Evolutionary conservation across 2,113 vertebrate species (phyloP).

Genomic region (Labeo rohita): DNA sequence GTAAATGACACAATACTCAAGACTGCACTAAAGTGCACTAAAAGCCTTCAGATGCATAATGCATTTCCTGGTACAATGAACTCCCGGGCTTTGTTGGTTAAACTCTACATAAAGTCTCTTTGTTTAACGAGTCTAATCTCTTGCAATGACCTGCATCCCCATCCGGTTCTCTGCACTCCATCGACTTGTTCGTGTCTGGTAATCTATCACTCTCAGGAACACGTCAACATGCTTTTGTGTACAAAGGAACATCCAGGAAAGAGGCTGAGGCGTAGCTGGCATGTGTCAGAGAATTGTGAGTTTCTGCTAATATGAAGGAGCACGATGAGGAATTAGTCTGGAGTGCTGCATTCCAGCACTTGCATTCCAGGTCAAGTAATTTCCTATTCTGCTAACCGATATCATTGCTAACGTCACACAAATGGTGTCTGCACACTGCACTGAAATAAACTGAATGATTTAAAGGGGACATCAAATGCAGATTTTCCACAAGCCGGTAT

Average conservation of each 20-base stretch:
- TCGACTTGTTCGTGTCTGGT: constrained; percentile 51
- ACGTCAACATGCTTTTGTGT: constrained; percentile 38
- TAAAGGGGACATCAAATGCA: background rate
- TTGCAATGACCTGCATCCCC: constrained; percentile 48
- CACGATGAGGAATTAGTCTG: constrained; percentile 23
- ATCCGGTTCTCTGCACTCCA: constrained; percentile 45
- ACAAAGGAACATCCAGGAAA: constrained; percentile 35
- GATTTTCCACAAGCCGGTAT: too few species aligned
- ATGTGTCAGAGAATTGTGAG: background rate
- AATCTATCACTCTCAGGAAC: constrained; percentile 60
- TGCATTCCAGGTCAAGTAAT: constrained; percentile 32
- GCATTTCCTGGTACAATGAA: constrained; percentile 49
- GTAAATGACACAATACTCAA: constrained; percentile 22
- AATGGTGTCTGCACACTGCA: background rate
- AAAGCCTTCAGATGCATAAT: constrained; percentile 18
- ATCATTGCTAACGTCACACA: background rate
- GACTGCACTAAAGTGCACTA: background rate
- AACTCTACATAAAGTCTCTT: constrained; percentile 44
- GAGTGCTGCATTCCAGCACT: constrained; percentile 21
- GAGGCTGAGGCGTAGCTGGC: background rate
- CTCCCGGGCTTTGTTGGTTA: constrained; percentile 39
- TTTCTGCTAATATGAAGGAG: constrained; percentile 26
- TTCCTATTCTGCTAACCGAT: constrained; percentile 27
- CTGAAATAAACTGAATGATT: background rate
- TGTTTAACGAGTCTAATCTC: constrained; percentile 56